Percentiles rank a stretch among this genome's conserved stretches.
phyloP scores from a whole-genome alignment of 1,140 invertebrate species.

The Penaeus chinensis region DNA sequence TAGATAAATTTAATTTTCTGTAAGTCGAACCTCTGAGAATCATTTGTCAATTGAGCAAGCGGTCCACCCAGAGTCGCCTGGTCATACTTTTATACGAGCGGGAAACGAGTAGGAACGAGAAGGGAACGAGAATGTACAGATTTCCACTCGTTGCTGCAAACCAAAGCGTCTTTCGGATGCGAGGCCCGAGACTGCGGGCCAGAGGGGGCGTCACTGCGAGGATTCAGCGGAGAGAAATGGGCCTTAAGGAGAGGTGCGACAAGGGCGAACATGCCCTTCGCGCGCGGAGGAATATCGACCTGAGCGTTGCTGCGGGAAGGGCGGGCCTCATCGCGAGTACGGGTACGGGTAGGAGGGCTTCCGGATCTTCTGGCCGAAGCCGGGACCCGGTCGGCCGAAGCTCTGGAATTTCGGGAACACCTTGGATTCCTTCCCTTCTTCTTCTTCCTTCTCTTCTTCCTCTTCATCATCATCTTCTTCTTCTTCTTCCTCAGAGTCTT shows the following conservation, averaged over 20 bases:
- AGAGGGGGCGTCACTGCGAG: not conserved
- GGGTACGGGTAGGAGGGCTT: slow-evolving; percentile 16
- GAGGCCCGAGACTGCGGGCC: not conserved
- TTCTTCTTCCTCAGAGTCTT: slow-evolving; percentile 20
- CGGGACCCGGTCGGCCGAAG: not conserved
- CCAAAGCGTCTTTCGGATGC: not conserved
- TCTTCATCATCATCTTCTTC: not conserved
- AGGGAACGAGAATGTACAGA: not conserved
- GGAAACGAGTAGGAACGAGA: not conserved
- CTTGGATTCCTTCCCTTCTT: not conserved
- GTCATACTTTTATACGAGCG: not conserved
- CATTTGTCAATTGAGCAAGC: no score
- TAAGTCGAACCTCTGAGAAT: no score
- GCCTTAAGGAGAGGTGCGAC: not conserved
- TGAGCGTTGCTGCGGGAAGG: no score
- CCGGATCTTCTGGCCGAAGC: slow-evolving; percentile 3
- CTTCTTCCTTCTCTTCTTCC: not conserved
- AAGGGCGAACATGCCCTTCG: not conserved
- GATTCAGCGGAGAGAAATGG: not conserved
- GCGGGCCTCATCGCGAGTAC: not conserved
- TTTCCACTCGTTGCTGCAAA: slow-evolving; percentile 4
- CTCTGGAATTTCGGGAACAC: not conserved
- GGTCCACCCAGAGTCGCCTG: not conserved
- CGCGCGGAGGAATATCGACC: no score
- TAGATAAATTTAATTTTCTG: no score